These are phyloP conservation scores for Brachyptera risi DNA, from an alignment of 2,888 invertebrate genomes.

Conservation along the genomic window DNA sequence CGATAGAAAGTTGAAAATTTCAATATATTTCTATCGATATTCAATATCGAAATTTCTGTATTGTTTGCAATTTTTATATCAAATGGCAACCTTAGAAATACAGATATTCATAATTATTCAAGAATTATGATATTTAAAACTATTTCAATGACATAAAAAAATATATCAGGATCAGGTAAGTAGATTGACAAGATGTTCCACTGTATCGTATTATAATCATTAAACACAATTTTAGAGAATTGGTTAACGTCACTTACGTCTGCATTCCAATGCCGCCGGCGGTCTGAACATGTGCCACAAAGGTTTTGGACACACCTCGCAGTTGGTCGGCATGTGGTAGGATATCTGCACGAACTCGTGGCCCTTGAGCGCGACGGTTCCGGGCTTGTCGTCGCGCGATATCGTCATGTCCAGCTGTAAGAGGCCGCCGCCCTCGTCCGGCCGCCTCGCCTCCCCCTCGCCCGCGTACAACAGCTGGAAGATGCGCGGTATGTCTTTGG, in stretches of 20 bases:
- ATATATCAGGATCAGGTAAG: no score
- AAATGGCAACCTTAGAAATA: no score
- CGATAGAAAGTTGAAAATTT: no score
- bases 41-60: no score
- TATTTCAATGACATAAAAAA: no score
- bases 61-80: no score
- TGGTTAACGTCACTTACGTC: slow-evolving; percentile 54
- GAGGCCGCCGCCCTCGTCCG: slow-evolving; percentile 54
- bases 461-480: slow-evolving; percentile 96
- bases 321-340: slow-evolving; percentile 97
- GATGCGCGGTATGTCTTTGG: slow-evolving; percentile 98
- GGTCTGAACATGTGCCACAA: slow-evolving; percentile 98
- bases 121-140: no score
- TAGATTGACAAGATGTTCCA: no score
- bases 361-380: slow-evolving; percentile 76
- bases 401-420: slow-evolving; percentile 29
- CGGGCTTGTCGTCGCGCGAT: slow-evolving; percentile 50
- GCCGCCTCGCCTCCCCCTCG: slow-evolving; percentile 86
- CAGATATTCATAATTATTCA: no score
- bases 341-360: slow-evolving; percentile 96
- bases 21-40: no score
- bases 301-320: slow-evolving; percentile 95
- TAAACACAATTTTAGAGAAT: background rate
- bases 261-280: slow-evolving; percentile 95
- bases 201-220: no score